Evolutionary conservation across 2,888 invertebrate species (phyloP), one percentile per base, ranked within the genome.

Genomic region (Blastobasis adustella): DNA sequence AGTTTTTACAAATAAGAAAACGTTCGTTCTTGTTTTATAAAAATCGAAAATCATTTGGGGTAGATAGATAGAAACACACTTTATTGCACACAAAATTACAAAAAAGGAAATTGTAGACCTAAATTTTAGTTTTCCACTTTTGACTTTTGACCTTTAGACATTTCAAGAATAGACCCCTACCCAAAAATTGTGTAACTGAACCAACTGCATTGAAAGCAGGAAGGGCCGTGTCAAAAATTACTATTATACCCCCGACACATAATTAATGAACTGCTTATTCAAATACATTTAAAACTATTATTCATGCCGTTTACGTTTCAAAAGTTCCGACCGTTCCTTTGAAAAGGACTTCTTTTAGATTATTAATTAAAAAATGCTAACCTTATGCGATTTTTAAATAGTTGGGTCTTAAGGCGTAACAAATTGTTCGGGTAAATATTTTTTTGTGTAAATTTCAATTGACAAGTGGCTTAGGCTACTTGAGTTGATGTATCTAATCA

Each of bases 231-330:
- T 88, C 88, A 88, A 80, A 82, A 83, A 84, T 80, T 77, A 84
- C 85, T 84, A 88, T 87, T 85, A 86, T 85, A 77, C 76, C 79
- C 71, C 69, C 64, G 66, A 65, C 70, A 68, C 68, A 82, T 85
- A 84, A 88, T 88, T 88, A 88, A 88, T 88, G 88, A 88, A 85
- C 80, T 78, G 82, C 81, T 82, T 87, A 86, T 88, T 86, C 84
- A 88, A 88, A 88, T 87, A 83, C 81, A 81, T 88, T 87, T 82
- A 82, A 86, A 88, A 87, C 88, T 86, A 88, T 88, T 88, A 88
- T 86, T 87, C 85, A 86, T 84, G 78, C 82, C 82, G 81, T 88
- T 88, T 86, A 82, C 77, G 78, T 87, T 85, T 85, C 79, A 83
- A 83, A 80, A 62, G 77, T 77, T 73, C 87, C 87, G 87, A 83